A percentile compares a stretch with the other conserved stretches of the same genome.
Evolutionary conservation across 2,113 vertebrate genomes (phyloP).

Genomic region (Pseudois nayaur): DNA sequence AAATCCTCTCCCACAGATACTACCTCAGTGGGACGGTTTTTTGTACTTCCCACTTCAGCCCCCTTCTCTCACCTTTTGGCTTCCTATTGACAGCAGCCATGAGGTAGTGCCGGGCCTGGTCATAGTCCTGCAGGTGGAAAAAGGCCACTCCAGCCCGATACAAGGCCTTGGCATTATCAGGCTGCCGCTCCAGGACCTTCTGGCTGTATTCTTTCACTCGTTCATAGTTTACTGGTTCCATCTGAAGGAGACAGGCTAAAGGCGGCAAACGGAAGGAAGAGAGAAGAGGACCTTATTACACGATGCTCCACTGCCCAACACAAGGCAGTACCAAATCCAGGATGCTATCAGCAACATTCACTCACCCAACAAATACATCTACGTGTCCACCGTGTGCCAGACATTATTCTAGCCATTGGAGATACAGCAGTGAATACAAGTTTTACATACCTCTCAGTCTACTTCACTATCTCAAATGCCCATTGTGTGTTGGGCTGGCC

Average conservation of each 20-base stretch:
- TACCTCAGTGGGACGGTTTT: neutral
- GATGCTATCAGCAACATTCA: neutral
- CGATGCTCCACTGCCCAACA: neutral
- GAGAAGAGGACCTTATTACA: neutral
- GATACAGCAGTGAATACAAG: neutral
- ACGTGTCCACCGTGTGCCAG: neutral
- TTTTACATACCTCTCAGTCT: neutral
- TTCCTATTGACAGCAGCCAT: constrained; percentile 82
- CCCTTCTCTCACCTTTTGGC: constrained; percentile 83
- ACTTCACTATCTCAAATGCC: neutral
- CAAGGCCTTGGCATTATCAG: constrained; percentile 88
- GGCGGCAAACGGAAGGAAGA: neutral
- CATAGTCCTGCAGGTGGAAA: constrained; percentile 89
- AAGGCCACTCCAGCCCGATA: constrained; percentile 91
- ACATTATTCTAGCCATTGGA: neutral
- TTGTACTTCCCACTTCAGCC: neutral
- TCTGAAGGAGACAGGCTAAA: constrained; percentile 90
- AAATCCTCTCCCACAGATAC: neutral
- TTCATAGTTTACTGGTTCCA: constrained; percentile 85
- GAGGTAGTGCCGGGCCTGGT: constrained; percentile 85
- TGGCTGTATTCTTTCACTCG: constrained; percentile 90
- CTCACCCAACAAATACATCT: neutral
- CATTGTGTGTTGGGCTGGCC: neutral
- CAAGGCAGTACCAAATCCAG: neutral
- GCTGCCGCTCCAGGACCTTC: constrained; percentile 85